These are phyloP conservation scores for Aleiodes sp. DNA, from an alignment of 1,140 invertebrate genomes.

Conservation along the genomic window DNA sequence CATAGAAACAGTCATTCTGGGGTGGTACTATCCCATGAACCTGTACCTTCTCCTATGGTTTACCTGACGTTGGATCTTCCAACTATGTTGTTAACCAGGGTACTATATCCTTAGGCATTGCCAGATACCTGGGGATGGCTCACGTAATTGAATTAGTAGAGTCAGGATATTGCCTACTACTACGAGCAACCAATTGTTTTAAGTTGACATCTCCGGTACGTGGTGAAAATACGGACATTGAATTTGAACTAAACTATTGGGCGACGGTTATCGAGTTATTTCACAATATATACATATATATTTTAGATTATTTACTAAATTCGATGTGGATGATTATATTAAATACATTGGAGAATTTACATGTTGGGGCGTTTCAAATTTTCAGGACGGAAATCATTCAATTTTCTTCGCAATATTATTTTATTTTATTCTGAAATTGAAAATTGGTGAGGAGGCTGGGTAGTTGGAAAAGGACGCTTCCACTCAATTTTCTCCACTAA, in stretches of 20 bases:
- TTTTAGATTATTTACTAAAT: not conserved
- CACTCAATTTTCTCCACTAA: conserved; percentile 62
- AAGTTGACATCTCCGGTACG: conserved; percentile 61
- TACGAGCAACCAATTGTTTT: conserved; percentile 63
- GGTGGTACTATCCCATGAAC: not conserved
- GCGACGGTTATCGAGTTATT: conserved; percentile 57
- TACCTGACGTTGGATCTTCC: conserved; percentile 16
- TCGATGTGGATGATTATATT: not conserved
- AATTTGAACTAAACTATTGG: conserved; percentile 65
- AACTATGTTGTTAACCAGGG: conserved; percentile 8
- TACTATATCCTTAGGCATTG: conserved; percentile 9
- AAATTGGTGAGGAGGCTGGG: conserved; percentile 12
- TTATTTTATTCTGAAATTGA: not conserved
- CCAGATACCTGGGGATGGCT: conserved; percentile 31
- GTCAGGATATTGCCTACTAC: conserved; percentile 66
- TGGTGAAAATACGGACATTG: conserved; percentile 57
- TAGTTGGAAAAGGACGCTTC: conserved; percentile 30
- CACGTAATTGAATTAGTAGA: conserved; percentile 64
- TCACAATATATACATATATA: not conserved
- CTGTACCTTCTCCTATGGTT: not conserved
- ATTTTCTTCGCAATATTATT: not conserved
- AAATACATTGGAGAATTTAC: not conserved
- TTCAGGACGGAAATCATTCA: not conserved
- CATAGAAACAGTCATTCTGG: not conserved
- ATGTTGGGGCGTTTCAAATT: conserved; percentile 31